Percentiles rank a stretch among this genome's conserved stretches.
Conservation (phyloP, 2,888 invertebrate genomes). For the Lacanobia oleracea region DNA sequence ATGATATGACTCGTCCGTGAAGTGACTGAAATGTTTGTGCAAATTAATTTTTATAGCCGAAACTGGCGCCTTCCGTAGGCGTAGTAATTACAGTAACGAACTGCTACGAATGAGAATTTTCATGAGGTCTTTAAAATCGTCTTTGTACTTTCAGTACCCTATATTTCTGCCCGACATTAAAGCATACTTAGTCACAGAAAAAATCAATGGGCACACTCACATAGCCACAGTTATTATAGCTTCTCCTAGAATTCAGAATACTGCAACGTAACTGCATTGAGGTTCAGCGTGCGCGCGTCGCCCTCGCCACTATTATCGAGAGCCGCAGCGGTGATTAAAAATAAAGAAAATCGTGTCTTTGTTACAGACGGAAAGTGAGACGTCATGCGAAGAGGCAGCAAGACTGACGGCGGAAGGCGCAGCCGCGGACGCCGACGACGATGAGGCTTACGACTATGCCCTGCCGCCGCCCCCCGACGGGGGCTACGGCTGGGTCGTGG, state of each 20-base stretch:
- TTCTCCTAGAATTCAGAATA: constrained; percentile 47
- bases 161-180: constrained; percentile 11
- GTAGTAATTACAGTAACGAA: constrained; percentile 18
- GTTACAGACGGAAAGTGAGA: constrained; percentile 96
- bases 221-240: constrained; percentile 17
- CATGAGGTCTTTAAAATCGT: constrained; percentile 19
- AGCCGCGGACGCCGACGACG: constrained; percentile 90
- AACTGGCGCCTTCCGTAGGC: constrained; percentile 37
- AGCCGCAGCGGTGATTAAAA: constrained; percentile 46
- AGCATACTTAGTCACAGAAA: not conserved
- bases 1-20: constrained; percentile 38
- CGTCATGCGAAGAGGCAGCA: constrained; percentile 96
- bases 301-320: constrained; percentile 53
- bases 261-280: constrained; percentile 66
- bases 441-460: constrained; percentile 92
- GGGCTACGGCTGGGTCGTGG: constrained; percentile 98
- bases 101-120: constrained; percentile 12
- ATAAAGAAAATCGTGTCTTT: constrained; percentile 38
- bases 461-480: constrained; percentile 97
- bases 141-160: constrained; percentile 1
- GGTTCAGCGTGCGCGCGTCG: constrained; percentile 65
- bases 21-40: constrained; percentile 32
- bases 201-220: constrained; percentile 43
- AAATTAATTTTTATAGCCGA: constrained; percentile 31
- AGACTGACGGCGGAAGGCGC: constrained; percentile 93